phyloP scores from a whole-genome alignment of 2,888 invertebrate genomes.

The Ichneumon xanthorius region DNA sequence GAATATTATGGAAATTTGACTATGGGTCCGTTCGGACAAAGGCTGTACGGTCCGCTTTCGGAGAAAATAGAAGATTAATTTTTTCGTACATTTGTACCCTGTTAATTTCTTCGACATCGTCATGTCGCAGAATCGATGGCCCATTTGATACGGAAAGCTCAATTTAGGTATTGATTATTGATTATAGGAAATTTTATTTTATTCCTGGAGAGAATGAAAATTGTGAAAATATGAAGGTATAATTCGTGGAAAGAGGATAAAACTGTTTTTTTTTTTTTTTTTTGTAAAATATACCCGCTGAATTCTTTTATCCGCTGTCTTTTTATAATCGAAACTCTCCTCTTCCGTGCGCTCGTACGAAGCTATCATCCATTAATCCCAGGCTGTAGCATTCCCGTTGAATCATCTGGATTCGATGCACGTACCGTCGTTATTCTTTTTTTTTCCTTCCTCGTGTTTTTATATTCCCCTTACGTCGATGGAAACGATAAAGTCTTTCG shows the following conservation, averaged over 20 bases:
- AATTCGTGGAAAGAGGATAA: not conserved
- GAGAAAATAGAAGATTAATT: too few species aligned
- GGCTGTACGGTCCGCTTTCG: too few species aligned
- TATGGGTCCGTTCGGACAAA: too few species aligned
- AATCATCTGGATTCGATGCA: slow-evolving; percentile 61
- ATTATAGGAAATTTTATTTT: not conserved
- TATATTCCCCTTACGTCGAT: slow-evolving; percentile 65
- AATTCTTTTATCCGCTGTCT: slow-evolving; percentile 43
- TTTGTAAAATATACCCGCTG: slow-evolving; percentile 26
- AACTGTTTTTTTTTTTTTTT: not conserved
- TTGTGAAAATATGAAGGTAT: not conserved
- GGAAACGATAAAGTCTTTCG: slow-evolving; percentile 67
- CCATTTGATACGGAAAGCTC: not conserved
- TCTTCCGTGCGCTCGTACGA: slow-evolving; percentile 39
- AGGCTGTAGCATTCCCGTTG: slow-evolving; percentile 50
- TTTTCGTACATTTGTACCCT: not conserved
- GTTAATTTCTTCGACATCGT: not conserved
- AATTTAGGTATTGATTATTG: not conserved
- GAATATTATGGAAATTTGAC: too few species aligned
- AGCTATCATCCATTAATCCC: slow-evolving; percentile 60
- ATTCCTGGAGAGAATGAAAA: not conserved
- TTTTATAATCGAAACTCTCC: slow-evolving; percentile 57
- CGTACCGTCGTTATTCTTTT: slow-evolving; percentile 57
- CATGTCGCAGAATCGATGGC: too few species aligned
- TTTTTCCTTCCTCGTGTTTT: slow-evolving; percentile 36